A percentile compares a stretch with the other conserved stretches of the same genome.
Conservation (phyloP, 1,140 invertebrate genomes). For the Drosophila nebulosa region DNA sequence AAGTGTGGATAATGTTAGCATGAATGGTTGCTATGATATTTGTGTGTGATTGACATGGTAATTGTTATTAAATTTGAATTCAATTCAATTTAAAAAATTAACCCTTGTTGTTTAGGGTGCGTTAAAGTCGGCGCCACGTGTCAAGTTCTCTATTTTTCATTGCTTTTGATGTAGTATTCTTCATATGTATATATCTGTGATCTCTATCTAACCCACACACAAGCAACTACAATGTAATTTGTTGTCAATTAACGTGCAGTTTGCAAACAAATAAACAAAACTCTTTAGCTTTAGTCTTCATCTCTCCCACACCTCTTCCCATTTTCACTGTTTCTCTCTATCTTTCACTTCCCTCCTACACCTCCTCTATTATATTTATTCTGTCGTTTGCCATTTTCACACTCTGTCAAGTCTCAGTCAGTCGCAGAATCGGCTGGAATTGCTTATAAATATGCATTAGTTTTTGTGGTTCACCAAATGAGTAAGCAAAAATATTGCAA, state of each 20-base stretch:
- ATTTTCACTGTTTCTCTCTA: not conserved
- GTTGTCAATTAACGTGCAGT: slow-evolving; percentile 58
- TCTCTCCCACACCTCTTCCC: not conserved
- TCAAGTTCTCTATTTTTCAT: not conserved
- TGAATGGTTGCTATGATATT: not conserved
- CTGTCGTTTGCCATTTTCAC: slow-evolving; percentile 46
- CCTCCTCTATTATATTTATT: slow-evolving; percentile 7
- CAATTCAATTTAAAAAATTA: not conserved
- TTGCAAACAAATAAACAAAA: slow-evolving; percentile 34
- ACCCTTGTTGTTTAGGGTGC: not conserved
- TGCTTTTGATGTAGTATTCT: not conserved
- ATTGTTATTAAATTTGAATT: not conserved
- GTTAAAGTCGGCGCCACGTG: not conserved
- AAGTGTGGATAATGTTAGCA: no score
- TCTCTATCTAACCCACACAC: slow-evolving; percentile 42
- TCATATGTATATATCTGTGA: not conserved
- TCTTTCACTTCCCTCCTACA: slow-evolving; percentile 15
- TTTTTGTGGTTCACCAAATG: slow-evolving; percentile 23
- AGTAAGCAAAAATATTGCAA: slow-evolving; percentile 41
- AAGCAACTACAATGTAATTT: slow-evolving; percentile 12
- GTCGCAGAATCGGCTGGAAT: slow-evolving; percentile 5
- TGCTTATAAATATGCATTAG: slow-evolving; percentile 60
- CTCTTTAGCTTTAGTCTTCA: slow-evolving; percentile 6
- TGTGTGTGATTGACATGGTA: not conserved
- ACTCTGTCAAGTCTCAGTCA: slow-evolving; percentile 35